A percentile compares a stretch with the other conserved stretches of the same genome.
Evolutionary conservation across 2,797 vertebrate genomes (phyloP).

Genomic region (Anableps anableps): DNA sequence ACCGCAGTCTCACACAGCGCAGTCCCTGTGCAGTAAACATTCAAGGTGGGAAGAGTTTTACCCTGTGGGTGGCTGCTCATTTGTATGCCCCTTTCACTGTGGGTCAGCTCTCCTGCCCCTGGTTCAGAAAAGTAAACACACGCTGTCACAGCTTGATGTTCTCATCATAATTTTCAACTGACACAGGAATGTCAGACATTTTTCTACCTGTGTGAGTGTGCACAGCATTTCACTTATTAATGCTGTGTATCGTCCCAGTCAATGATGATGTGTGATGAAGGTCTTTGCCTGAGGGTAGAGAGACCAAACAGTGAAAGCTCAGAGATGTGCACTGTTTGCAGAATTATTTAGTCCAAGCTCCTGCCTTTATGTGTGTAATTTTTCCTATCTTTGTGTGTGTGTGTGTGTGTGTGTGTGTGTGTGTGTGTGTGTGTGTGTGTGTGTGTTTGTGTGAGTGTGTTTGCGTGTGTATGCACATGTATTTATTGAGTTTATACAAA

Average conservation of each 20-base stretch:
- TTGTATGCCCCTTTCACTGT: constrained; percentile 71
- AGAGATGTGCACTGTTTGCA: constrained; percentile 54
- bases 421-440: constrained; percentile 6
- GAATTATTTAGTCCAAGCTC: constrained; percentile 61
- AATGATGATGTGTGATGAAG: constrained; percentile 60
- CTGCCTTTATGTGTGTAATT: constrained; percentile 7
- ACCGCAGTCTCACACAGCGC: constrained; percentile 67
- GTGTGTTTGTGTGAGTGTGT: constrained; percentile 13
- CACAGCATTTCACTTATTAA: constrained; percentile 58
- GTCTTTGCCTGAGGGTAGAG: constrained; percentile 63
- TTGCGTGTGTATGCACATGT: constrained; percentile 15
- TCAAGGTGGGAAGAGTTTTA: constrained; percentile 71
- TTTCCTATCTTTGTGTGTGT: constrained; percentile 3
- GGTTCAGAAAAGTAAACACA: constrained; percentile 52
- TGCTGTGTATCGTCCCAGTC: constrained; percentile 62
- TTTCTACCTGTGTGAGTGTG: constrained; percentile 29
- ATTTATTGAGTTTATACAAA: constrained; percentile 48
- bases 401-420: constrained; percentile 13
- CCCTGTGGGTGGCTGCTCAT: constrained; percentile 73
- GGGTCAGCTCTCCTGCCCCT: constrained; percentile 59
- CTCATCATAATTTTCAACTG: constrained; percentile 40
- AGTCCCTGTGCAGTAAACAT: constrained; percentile 69
- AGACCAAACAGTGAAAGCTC: constrained; percentile 47
- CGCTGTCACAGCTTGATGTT: constrained; percentile 38
- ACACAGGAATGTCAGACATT: constrained; percentile 42